Conservation (phyloP, 2,888 invertebrate genomes). For the Drosophila anceps region DNA sequence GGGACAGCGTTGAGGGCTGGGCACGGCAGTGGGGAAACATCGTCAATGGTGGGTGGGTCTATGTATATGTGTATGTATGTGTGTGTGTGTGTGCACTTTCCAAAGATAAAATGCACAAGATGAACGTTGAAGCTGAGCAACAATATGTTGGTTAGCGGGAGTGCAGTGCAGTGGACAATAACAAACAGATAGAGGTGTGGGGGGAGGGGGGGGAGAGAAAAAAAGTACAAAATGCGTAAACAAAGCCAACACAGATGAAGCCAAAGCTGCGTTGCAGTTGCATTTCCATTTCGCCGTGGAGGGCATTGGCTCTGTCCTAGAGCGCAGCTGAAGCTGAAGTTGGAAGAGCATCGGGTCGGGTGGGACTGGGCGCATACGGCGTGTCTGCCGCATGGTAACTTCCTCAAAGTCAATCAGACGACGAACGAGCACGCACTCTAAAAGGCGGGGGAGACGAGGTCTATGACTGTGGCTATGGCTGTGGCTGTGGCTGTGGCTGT, state of each 20-base stretch:
- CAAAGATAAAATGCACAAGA: constrained; percentile 36
- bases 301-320: constrained; percentile 42
- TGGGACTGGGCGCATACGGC: constrained; percentile 35
- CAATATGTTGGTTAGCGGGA: constrained; percentile 3
- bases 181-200: constrained; percentile 1
- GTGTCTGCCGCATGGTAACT: constrained; percentile 49
- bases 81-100: constrained; percentile 45
- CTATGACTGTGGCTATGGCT: not conserved
- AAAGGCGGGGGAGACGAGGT: not conserved
- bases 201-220: not conserved
- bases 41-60: constrained; percentile 14
- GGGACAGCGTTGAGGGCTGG: constrained; percentile 3
- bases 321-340: constrained; percentile 12
- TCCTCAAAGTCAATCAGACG: constrained; percentile 49
- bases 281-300: constrained; percentile 33
- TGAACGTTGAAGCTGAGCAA: constrained; percentile 18
- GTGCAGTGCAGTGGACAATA: constrained; percentile 20
- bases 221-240: constrained; percentile 30
- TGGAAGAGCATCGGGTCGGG: not conserved
- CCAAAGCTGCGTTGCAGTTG: constrained; percentile 38
- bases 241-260: constrained; percentile 39
- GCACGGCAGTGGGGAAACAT: not conserved
- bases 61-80: not conserved
- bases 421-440: constrained; percentile 35
- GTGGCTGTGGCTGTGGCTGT: too few relatives aligned